Conservation (phyloP, 2,113 vertebrate genomes). For the Manacus vitellinus region DNA sequence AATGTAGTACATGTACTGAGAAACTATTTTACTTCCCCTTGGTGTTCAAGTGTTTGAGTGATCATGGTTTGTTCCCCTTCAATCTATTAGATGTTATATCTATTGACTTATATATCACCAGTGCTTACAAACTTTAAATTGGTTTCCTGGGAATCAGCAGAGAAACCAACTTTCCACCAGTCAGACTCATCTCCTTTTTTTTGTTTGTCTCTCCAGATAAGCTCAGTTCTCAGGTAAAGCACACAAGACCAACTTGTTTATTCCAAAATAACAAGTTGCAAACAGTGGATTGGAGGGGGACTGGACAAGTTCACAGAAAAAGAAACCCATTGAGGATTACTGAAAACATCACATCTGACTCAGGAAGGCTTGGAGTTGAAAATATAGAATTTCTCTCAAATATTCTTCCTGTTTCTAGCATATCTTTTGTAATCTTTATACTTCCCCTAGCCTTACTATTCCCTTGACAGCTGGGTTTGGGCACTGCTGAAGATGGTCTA, state of each 20-base stretch:
- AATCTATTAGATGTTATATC: neutral
- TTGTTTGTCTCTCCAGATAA: neutral
- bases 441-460: neutral
- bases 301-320: neutral
- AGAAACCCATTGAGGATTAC: neutral
- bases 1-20: neutral
- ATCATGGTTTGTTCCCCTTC: neutral
- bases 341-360: neutral
- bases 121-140: neutral
- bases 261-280: neutral
- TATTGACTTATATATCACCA: neutral
- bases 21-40: neutral
- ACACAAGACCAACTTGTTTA: neutral
- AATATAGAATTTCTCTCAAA: neutral
- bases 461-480: neutral
- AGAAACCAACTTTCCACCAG: neutral
- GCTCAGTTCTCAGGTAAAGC: neutral
- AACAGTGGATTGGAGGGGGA: neutral
- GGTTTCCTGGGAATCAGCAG: neutral
- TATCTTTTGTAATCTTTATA: neutral
- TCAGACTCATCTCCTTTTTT: neutral
- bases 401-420: too few species aligned
- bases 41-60: neutral
- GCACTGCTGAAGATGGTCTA: neutral
- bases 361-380: neutral